phyloP scores from a whole-genome alignment of 2,113 vertebrate genomes.

The Gila orcuttii region DNA sequence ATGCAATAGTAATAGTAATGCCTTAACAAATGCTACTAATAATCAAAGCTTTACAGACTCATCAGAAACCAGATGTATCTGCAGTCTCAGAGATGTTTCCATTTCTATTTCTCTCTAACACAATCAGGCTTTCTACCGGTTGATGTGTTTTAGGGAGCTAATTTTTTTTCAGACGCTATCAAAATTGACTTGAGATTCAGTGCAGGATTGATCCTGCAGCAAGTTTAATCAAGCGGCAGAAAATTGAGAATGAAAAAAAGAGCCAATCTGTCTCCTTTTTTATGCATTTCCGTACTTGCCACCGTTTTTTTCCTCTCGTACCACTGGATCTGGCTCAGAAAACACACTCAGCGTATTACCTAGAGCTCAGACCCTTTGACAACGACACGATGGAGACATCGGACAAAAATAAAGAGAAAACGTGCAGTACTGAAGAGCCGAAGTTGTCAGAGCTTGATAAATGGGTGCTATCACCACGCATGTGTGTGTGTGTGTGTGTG shows the following conservation, averaged over 20 bases:
- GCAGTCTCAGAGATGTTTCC: neutral
- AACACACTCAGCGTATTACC: neutral
- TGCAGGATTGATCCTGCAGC: conserved; percentile 12
- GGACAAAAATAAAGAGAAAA: conserved; percentile 48
- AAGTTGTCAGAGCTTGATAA: conserved; percentile 74
- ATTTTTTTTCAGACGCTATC: neutral
- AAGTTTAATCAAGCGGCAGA: conserved; percentile 34
- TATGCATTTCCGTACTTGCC: neutral
- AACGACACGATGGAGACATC: conserved; percentile 42
- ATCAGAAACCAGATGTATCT: neutral
- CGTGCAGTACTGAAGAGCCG: conserved; percentile 61
- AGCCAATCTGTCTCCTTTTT: conserved; percentile 27
- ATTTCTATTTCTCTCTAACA: neutral
- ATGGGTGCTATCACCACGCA: conserved; percentile 67
- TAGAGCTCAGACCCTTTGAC: conserved; percentile 16
- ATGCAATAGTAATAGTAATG: neutral
- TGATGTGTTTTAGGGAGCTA: conserved; percentile 3
- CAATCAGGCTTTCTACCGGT: neutral
- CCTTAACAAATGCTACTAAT: neutral
- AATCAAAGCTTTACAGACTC: neutral
- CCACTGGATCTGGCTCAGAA: neutral
- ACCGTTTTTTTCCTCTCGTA: neutral
- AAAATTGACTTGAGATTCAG: conserved; percentile 33
- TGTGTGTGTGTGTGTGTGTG: conserved; percentile 47
- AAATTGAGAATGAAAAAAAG: conserved; percentile 27